Conservation (phyloP, 2,888 invertebrate species). For the Epiblema foenella region DNA sequence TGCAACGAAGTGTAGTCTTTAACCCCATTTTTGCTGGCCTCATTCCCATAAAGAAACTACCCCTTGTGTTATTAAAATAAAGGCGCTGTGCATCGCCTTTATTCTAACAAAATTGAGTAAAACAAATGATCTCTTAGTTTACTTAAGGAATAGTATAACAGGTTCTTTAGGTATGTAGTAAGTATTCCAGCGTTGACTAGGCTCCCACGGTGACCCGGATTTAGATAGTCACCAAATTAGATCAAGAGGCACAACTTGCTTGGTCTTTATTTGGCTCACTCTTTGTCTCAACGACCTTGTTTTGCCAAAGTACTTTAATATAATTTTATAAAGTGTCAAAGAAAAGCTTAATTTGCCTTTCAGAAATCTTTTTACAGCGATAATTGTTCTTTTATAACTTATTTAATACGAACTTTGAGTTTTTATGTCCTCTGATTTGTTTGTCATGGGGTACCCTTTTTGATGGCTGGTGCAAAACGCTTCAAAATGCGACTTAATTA, state of each 20-base stretch:
- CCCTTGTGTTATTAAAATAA: not conserved
- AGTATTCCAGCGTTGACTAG: constrained; percentile 2
- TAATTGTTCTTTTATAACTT: not conserved
- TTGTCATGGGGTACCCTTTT: not conserved
- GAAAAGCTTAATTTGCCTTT: not conserved
- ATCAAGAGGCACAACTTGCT: constrained; percentile 15
- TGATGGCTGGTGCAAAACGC: not conserved
- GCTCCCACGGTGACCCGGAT: constrained; percentile 21
- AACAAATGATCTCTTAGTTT: not conserved
- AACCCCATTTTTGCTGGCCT: not conserved
- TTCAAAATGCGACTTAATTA: not conserved
- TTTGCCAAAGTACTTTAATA: not conserved
- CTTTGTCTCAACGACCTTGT: not conserved
- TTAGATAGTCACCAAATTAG: constrained; percentile 31
- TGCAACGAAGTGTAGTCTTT: not conserved
- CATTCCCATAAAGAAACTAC: not conserved
- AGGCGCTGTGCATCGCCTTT: not conserved
- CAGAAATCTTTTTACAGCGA: not conserved
- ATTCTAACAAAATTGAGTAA: not conserved
- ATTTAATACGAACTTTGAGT: too few relatives aligned
- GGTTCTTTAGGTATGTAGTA: constrained; percentile 3
- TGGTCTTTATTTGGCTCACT: constrained; percentile 14
- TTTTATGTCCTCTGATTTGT: not conserved
- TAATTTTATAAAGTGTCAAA: not conserved
- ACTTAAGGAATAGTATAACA: not conserved